Evolutionary conservation across 2,888 invertebrate species (phyloP).

Genomic region (Stenchaetothrips biformis): DNA sequence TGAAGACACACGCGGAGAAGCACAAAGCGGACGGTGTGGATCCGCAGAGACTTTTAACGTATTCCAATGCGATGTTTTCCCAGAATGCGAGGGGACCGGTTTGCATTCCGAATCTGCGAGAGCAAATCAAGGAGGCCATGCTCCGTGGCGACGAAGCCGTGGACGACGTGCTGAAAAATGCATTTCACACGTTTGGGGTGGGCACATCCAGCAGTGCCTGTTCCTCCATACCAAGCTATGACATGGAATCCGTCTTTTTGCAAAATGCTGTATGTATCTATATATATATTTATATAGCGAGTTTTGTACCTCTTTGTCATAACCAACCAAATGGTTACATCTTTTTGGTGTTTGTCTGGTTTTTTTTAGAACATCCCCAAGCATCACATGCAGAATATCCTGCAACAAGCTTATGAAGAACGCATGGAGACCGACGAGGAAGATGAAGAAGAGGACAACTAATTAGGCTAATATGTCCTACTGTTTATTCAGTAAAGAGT

Average conservation of each 20-base stretch:
- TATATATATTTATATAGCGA: not conserved
- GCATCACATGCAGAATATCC: too few relatives aligned
- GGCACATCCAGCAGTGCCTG: not conserved
- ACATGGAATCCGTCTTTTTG: not conserved
- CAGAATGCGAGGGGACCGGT: not conserved
- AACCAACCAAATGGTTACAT: too few relatives aligned
- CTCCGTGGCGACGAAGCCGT: not conserved
- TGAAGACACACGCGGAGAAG: not conserved
- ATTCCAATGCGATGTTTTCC: not conserved
- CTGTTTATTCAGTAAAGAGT: too few relatives aligned
- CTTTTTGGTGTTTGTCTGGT: too few relatives aligned
- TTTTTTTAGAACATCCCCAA: too few relatives aligned
- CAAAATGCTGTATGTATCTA: not conserved
- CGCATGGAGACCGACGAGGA: too few relatives aligned
- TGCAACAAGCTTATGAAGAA: too few relatives aligned
- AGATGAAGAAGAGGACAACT: too few relatives aligned
- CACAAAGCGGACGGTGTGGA: not conserved
- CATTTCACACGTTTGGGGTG: not conserved
- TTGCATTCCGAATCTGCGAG: not conserved
- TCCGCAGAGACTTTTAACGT: not conserved
- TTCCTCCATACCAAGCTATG: not conserved
- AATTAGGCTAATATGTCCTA: too few relatives aligned
- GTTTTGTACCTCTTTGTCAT: too few relatives aligned
- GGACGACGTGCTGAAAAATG: not conserved
- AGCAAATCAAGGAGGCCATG: not conserved